Conservation (phyloP, 2,797 vertebrate species). For the Crocidura indochinensis region DNA sequence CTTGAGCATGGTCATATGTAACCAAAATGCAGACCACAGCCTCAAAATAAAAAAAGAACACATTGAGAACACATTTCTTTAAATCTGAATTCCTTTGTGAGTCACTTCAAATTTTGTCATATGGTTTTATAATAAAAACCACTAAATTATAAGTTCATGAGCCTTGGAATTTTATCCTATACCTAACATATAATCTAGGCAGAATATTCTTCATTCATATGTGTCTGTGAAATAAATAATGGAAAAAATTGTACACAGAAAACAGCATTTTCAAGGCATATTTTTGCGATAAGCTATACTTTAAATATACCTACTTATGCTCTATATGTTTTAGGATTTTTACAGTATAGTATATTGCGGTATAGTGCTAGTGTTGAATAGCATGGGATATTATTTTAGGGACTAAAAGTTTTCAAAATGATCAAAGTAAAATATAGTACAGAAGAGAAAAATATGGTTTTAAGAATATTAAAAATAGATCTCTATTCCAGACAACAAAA, state of each 20-base stretch:
- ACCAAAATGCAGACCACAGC: too few relatives aligned
- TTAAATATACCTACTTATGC: not conserved
- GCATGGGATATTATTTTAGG: not conserved
- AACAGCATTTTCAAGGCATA: not conserved
- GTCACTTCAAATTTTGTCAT: not conserved
- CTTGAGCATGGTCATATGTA: too few relatives aligned
- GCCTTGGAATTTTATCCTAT: not conserved
- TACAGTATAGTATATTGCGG: not conserved
- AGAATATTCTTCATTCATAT: not conserved
- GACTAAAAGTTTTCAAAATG: not conserved
- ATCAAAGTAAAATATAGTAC: conserved; percentile 32
- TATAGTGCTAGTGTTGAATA: not conserved
- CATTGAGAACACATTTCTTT: not conserved
- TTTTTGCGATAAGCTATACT: conserved; percentile 25
- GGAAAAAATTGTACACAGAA: conserved; percentile 22
- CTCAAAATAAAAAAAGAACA: not conserved
- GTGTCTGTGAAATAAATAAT: conserved; percentile 29
- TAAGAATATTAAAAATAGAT: not conserved
- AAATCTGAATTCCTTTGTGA: conserved; percentile 21
- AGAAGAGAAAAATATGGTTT: not conserved
- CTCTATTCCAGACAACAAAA: too few relatives aligned
- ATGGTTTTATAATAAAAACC: not conserved
- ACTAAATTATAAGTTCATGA: not conserved
- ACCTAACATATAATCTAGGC: not conserved
- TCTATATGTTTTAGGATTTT: conserved; percentile 12